Base-by-base conservation (phyloP, 2,888 invertebrate genomes). In the Alsophila aescularia region DNA sequence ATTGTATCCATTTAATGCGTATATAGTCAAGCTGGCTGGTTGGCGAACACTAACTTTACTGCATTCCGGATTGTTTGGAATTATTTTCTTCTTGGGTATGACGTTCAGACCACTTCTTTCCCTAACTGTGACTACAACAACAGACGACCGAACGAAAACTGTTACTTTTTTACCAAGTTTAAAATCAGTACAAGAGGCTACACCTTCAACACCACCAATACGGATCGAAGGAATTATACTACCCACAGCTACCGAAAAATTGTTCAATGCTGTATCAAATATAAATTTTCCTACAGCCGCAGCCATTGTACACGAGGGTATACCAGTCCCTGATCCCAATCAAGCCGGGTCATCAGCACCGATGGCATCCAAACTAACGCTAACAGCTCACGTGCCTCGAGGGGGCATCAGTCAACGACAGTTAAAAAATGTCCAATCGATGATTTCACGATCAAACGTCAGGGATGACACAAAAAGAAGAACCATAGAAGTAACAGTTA, bases 151-250 rank as follows among this genome's bases (percentile, higher is more conserved):
- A 21, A 85, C 83, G 18, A 79, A 81, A 29, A 89, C 89, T 13
- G 83, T 90, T 5, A 85, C 88, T 8, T 90, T 84, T 69, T 78
- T 91, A 63, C 90, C 90, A 43, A 90, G 74, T 62, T 60, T 89
- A n/a, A n/a, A n/a, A 56, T 73, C 83, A 27, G 66, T 75, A 36
- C 72, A 72, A 49, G 69, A 47, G 18, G 34, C 79, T 31, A 72
- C 66, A 55, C 29, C 68, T 12, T 29, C 72, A 41, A 44, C 70
- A 24, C 75, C 82, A n/a, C 65, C 66, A 9, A 49, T 66, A n/a
- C 75, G 65, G 55, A 45, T 48, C 72, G 62, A 69, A 56, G 56
- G 29, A 15, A 9, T 53, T 35, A 18, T 70, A 50, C 74, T 70
- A 49, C 74, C 83, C 10, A 81, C 73, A 39, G 70, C 67, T 15